These are phyloP conservation scores for Garrulus glandarius DNA, from an alignment of 2,797 vertebrate species.

Conservation along the genomic window DNA sequence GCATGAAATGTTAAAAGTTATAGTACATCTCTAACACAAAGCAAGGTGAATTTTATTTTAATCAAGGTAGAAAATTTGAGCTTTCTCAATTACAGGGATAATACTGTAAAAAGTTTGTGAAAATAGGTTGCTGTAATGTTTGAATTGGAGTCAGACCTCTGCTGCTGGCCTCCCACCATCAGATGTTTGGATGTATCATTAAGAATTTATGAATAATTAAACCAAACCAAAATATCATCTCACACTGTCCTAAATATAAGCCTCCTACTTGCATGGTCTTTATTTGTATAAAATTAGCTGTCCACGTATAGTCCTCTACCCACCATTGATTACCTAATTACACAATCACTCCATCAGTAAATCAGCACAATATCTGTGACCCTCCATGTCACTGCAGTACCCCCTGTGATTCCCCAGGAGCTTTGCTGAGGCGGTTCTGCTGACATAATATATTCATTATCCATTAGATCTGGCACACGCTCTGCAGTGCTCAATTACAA, in stretches of 20 bases:
- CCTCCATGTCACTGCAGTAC: constrained; percentile 64
- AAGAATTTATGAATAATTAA: constrained; percentile 7
- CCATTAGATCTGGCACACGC: constrained; percentile 88
- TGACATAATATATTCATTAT: constrained; percentile 95
- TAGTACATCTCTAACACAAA: not conserved
- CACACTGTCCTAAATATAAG: not conserved
- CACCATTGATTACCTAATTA: constrained; percentile 82
- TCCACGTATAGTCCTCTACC: constrained; percentile 55
- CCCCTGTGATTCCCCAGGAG: constrained; percentile 69
- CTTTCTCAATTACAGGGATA: not conserved
- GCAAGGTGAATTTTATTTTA: not conserved
- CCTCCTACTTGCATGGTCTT: not conserved
- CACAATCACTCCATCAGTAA: constrained; percentile 77
- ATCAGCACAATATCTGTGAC: constrained; percentile 77
- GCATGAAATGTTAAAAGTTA: not conserved
- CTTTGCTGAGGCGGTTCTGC: constrained; percentile 73
- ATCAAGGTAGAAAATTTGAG: not conserved
- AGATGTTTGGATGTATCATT: not conserved
- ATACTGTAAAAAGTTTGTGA: not conserved
- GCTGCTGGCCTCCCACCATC: not conserved
- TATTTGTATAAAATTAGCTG: constrained; percentile 54
- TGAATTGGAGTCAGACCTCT: not conserved
- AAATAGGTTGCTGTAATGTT: not conserved
- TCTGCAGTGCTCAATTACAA: constrained; percentile 94
- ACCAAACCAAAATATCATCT: not conserved